Evolutionary conservation across 2,888 invertebrate genomes (phyloP).

Genomic region (Ariolimax columbianus): DNA sequence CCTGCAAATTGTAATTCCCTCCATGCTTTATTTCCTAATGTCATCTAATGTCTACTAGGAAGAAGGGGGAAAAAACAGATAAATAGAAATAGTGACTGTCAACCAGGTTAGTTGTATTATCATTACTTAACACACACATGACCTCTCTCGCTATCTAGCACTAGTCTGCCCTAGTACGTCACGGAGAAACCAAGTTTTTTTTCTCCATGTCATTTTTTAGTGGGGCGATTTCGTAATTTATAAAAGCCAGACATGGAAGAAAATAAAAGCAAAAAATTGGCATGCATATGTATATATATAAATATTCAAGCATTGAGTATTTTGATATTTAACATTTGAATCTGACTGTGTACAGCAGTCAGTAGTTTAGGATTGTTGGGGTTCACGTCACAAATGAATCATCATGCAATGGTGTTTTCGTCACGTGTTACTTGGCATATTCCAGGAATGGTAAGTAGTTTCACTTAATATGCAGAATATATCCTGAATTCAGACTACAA

Average conservation of each 20-base stretch:
- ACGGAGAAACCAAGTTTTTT: neutral
- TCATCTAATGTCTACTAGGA: neutral
- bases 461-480: neutral
- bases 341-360: neutral
- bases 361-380: no score
- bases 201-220: neutral
- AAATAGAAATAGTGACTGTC: neutral
- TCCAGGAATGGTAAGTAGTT: neutral
- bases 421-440: neutral
- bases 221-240: neutral
- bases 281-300: neutral
- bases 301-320: neutral
- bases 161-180: neutral
- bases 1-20: slow-evolving; percentile 7
- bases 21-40: neutral
- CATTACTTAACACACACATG: neutral
- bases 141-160: neutral
- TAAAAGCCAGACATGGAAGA: neutral
- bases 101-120: neutral
- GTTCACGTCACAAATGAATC: neutral
- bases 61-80: neutral
- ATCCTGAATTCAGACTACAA: neutral
- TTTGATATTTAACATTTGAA: neutral
- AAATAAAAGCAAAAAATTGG: neutral
- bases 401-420: neutral